These are phyloP conservation scores for Ciconia boyciana DNA, from an alignment of 2,113 vertebrate species.

Conservation along the genomic window DNA sequence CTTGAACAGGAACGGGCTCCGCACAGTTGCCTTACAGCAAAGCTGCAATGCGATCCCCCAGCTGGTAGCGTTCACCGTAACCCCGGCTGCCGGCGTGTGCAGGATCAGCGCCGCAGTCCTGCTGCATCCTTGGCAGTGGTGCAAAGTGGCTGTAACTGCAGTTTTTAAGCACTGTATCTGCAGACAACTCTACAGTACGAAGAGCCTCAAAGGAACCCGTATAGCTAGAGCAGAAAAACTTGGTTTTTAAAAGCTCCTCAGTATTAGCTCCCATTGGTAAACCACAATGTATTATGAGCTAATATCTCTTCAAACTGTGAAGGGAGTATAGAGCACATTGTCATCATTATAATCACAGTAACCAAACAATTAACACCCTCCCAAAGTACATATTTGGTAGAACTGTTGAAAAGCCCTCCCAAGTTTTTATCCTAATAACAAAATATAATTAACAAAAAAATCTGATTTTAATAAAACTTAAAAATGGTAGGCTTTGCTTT, in stretches of 20 bases:
- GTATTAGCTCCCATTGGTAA: constrained; percentile 53
- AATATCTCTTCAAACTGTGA: constrained; percentile 37
- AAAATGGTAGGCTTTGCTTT: not conserved
- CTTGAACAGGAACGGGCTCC: not conserved
- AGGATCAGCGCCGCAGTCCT: not conserved
- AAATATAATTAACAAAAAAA: not conserved
- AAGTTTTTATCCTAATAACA: not conserved
- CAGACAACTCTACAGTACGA: not conserved
- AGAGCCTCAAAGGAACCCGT: not conserved
- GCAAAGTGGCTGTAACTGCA: not conserved
- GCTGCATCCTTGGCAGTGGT: constrained; percentile 23
- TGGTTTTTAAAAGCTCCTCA: constrained; percentile 22
- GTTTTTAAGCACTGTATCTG: not conserved
- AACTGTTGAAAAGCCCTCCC: not conserved
- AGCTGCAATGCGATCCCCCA: not conserved
- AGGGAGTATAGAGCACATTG: constrained; percentile 22
- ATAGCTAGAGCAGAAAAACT: not conserved
- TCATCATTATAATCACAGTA: constrained; percentile 56
- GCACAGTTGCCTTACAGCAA: not conserved
- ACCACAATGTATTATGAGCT: constrained; percentile 22
- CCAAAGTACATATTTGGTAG: not conserved
- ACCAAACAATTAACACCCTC: constrained; percentile 27
- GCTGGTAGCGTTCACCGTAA: fast-evolving
- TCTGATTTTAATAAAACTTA: not conserved
- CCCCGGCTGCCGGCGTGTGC: fast-evolving